Conservation (phyloP, 2,888 invertebrate species). For the Lasioglossum pauxillum region DNA sequence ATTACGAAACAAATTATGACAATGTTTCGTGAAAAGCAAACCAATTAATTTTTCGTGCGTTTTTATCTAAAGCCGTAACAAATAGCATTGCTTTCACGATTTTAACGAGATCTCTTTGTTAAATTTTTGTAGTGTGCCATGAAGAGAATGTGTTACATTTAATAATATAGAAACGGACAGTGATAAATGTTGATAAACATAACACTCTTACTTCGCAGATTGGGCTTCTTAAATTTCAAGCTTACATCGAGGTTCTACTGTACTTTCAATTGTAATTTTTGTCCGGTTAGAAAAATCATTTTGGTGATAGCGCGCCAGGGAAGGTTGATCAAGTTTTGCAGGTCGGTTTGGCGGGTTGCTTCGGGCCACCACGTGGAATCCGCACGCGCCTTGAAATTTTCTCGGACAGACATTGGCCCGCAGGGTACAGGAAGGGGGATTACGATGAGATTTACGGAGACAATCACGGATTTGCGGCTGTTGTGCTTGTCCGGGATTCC, state of each 20-base stretch:
- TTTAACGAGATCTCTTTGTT: not conserved
- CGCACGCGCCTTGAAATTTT: conserved; percentile 40
- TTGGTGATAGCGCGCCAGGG: not conserved
- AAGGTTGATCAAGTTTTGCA: conserved; percentile 27
- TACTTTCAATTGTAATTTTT: not conserved
- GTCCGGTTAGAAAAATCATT: not conserved
- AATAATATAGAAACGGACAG: too few species aligned
- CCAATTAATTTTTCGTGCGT: not conserved
- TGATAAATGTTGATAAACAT: too few species aligned
- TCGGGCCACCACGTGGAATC: not conserved
- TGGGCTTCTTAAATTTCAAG: too few species aligned
- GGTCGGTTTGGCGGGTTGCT: not conserved
- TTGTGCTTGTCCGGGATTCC: conserved; percentile 36
- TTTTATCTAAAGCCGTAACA: not conserved
- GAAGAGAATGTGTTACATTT: too few species aligned
- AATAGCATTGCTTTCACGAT: not conserved
- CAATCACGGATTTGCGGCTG: conserved; percentile 57
- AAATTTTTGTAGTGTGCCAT: not conserved
- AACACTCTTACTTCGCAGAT: too few species aligned
- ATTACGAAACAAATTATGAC: not conserved
- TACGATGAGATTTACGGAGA: conserved; percentile 56
- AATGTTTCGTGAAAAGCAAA: not conserved
- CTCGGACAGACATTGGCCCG: not conserved
- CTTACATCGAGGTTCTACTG: not conserved
- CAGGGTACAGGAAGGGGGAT: conserved; percentile 27